Evolutionary conservation across 2,888 invertebrate genomes (phyloP), one percentile per base, ranked within the genome.

Genomic region (Drosophila flavopinicola): DNA sequence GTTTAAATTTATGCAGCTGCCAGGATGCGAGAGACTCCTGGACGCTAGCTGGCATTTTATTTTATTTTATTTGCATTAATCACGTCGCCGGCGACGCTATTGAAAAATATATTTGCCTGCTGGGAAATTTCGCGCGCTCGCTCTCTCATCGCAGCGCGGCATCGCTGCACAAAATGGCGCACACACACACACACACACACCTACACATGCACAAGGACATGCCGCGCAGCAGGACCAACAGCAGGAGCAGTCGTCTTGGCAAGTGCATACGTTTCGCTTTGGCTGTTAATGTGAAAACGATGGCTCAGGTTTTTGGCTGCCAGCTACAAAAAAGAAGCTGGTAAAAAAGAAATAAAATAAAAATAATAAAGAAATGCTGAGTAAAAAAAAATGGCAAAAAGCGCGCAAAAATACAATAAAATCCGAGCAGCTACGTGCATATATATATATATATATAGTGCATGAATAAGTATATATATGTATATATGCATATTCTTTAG

Each of bases 261-360:
- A 82, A 86, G 66, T 84, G 84, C 80, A 86, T 86, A 84, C 85
- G 85, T 75, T 80, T 86, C 87, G 69, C 75, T 86, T 86, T 77
- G 72, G 85, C 83, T 85, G 83, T 83, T 83, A 83, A 83, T 87
- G 87, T 78, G 87, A 87, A 83, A 86, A 86, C 87, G 83, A 83
- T 83, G 82, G 87, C 85, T 78, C 85, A 83, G 82, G 78, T 86
- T 78, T 73, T 73, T 77, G 79, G 73, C 75, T 75, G 68, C 71
- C 58, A 74, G 67, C 72, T 25, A 68, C 38, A 47, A 48, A 69
- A 30, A 60, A 51, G 49, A 51, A 71, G 41, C 49, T 51, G 66
- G 25, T 44, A 27, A 60, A 35, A 48, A 60, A 37, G 41, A 27
- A 59, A 58, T 41, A 56, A 72, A 68, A 51, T 58, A 41, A 57